These are phyloP conservation scores for Scomber japonicus DNA, from an alignment of 2,113 vertebrate species.

Conservation along the genomic window DNA sequence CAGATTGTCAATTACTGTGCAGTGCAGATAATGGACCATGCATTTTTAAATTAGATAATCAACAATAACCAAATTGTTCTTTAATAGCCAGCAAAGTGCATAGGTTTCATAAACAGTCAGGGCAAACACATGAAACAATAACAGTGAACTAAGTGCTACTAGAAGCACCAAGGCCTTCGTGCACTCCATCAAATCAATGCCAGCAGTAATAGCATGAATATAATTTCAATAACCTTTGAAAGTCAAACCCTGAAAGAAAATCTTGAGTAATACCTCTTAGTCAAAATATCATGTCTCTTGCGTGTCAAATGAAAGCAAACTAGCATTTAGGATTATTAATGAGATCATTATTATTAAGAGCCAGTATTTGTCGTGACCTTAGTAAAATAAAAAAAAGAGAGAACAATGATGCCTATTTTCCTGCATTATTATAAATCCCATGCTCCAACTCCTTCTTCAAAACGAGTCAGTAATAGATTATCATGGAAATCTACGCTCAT, in stretches of 20 bases:
- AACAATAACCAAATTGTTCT: constrained; percentile 52
- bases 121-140: constrained; percentile 18
- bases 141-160: constrained; percentile 42
- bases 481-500: constrained; percentile 14
- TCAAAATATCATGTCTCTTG: not conserved
- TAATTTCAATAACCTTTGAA: constrained; percentile 14
- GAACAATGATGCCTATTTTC: not conserved
- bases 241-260: not conserved
- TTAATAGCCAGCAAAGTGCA: constrained; percentile 54
- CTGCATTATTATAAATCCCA: constrained; percentile 10
- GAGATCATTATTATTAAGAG: too few relatives aligned
- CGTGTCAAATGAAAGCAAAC: too few relatives aligned
- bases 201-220: not conserved
- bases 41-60: constrained; percentile 53
- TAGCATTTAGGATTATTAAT: too few relatives aligned
- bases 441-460: not conserved
- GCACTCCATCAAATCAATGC: constrained; percentile 27
- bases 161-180: constrained; percentile 20
- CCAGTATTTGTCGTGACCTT: too few relatives aligned
- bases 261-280: not conserved
- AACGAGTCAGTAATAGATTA: not conserved
- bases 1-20: constrained; percentile 31
- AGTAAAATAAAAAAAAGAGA: not conserved
- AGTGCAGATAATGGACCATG: constrained; percentile 47
- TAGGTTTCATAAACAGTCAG: constrained; percentile 21